A percentile compares a stretch with the other conserved stretches of the same genome.
These are phyloP conservation scores for Isichthys henryi DNA, from an alignment of 2,113 vertebrate species.

Conservation along the genomic window DNA sequence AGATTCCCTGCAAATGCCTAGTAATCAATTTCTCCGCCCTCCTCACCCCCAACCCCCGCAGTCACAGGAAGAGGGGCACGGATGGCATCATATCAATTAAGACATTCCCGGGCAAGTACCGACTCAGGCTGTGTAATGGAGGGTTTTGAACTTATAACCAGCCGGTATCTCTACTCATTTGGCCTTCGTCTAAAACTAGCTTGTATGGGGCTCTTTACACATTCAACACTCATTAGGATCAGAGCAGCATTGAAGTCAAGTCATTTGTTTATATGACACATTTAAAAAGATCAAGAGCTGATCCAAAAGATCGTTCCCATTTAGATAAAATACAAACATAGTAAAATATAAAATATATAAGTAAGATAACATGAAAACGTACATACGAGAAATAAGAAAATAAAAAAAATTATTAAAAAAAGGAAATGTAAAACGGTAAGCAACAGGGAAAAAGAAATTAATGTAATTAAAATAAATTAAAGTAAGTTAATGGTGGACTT, in stretches of 20 bases:
- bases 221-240: background rate
- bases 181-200: background rate
- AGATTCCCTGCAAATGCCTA: slow-evolving; percentile 52
- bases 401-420: no score
- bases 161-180: slow-evolving; percentile 13
- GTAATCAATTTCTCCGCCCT: slow-evolving; percentile 47
- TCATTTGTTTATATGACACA: no score
- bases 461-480: no score
- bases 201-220: background rate
- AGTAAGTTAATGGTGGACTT: no score
- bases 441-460: no score
- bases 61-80: slow-evolving; percentile 28
- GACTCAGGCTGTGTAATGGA: slow-evolving; percentile 27
- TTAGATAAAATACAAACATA: no score
- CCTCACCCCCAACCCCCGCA: slow-evolving; percentile 3
- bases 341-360: no score
- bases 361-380: no score
- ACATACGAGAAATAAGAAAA: no score
- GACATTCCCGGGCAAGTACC: slow-evolving; percentile 35
- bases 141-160: slow-evolving; percentile 17
- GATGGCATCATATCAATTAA: slow-evolving; percentile 37
- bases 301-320: no score
- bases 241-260: background rate
- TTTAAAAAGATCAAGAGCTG: no score
- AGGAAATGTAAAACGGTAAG: no score